These are phyloP conservation scores for Resseliella maxima DNA, from an alignment of 2,888 invertebrate genomes.

Conservation along the genomic window DNA sequence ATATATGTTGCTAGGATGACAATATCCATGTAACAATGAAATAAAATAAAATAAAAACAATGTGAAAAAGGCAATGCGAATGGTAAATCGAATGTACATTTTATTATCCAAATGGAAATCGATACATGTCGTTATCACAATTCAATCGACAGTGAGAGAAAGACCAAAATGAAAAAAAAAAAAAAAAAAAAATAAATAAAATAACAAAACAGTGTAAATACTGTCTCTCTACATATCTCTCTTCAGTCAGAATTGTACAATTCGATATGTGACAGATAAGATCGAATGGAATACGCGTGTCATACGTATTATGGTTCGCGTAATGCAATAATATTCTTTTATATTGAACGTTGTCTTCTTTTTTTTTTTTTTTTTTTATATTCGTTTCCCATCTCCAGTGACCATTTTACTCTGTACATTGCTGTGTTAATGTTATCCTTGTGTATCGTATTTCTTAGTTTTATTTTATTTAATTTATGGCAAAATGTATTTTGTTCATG, in stretches of 20 bases:
- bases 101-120: slow-evolving; percentile 24
- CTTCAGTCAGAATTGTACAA: not conserved
- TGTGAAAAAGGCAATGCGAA: slow-evolving; percentile 17
- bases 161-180: not conserved
- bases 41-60: slow-evolving; percentile 16
- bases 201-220: too few species aligned
- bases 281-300: slow-evolving; percentile 15
- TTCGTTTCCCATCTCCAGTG: not conserved
- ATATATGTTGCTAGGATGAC: too few species aligned
- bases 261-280: slow-evolving; percentile 25
- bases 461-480: slow-evolving; percentile 39
- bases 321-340: slow-evolving; percentile 24
- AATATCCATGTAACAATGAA: not conserved
- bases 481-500: slow-evolving; percentile 21
- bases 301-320: not conserved
- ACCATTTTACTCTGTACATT: not conserved
- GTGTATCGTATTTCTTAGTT: not conserved
- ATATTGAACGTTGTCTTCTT: not conserved
- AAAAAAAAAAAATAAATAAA: not conserved
- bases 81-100: slow-evolving; percentile 29
- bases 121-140: slow-evolving; percentile 40
- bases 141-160: not conserved
- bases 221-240: too few species aligned
- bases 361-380: not conserved
- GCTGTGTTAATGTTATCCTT: not conserved